These are phyloP conservation scores for Octomys mimax DNA, from an alignment of 2,797 vertebrate species.

Conservation along the genomic window DNA sequence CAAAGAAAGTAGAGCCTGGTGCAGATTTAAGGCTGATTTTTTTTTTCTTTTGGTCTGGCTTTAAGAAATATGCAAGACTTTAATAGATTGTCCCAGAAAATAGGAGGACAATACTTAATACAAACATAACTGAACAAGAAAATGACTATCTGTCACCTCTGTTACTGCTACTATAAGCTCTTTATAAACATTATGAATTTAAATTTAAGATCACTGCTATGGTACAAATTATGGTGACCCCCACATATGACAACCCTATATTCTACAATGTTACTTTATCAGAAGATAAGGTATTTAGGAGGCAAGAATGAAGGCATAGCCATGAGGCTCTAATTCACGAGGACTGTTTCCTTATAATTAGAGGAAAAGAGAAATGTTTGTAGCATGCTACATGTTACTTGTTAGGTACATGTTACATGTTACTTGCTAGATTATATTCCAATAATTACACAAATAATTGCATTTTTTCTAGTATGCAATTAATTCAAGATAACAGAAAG, in stretches of 20 bases:
- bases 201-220: not conserved
- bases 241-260: too few species aligned
- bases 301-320: not conserved
- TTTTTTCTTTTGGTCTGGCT: not conserved
- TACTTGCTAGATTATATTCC: conserved; percentile 15
- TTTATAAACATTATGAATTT: not conserved
- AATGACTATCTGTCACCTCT: not conserved
- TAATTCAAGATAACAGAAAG: not conserved
- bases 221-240: not conserved
- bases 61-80: not conserved
- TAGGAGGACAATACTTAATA: not conserved
- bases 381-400: not conserved
- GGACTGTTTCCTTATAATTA: not conserved
- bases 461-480: not conserved
- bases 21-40: not conserved
- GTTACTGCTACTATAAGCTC: not conserved
- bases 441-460: conserved; percentile 43
- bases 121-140: not conserved
- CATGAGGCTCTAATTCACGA: not conserved
- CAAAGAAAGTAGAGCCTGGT: not conserved
- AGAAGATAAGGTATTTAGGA: not conserved
- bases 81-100: not conserved
- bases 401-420: not conserved
- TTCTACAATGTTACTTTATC: not conserved
- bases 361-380: not conserved